A percentile compares a stretch with the other conserved stretches of the same genome.
Evolutionary conservation across 2,797 vertebrate species (phyloP).

Genomic region (Sarcoramphus papa): DNA sequence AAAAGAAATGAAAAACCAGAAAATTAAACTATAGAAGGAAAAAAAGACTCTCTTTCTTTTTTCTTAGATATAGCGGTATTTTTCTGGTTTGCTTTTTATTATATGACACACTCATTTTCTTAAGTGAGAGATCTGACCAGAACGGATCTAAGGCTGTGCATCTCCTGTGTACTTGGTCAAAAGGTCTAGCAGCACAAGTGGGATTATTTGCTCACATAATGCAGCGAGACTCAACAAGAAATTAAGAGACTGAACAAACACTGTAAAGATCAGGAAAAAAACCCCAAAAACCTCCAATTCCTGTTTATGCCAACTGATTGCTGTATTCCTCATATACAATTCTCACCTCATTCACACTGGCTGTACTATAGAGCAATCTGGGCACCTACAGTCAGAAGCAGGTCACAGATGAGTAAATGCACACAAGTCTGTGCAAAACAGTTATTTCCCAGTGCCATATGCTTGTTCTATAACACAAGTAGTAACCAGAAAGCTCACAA

Average conservation of each 20-base stretch:
- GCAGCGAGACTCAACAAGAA: neutral
- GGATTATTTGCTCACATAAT: neutral
- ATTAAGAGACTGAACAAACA: neutral
- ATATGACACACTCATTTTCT: neutral
- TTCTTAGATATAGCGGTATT: neutral
- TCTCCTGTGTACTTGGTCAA: neutral
- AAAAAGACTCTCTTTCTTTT: neutral
- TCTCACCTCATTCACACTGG: neutral
- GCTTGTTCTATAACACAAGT: neutral
- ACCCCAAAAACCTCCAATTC: neutral
- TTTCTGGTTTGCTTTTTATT: neutral
- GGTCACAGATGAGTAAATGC: neutral
- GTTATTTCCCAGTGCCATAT: neutral
- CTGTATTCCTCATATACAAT: neutral
- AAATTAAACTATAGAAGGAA: neutral
- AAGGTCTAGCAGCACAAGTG: neutral
- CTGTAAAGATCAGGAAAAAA: neutral
- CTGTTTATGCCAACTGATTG: neutral
- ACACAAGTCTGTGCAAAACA: neutral
- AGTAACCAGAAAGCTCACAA: neutral
- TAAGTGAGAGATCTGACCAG: neutral
- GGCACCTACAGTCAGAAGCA: neutral
- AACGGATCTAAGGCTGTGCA: neutral
- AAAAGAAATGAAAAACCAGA: neutral
- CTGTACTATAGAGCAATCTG: neutral